Conservation (phyloP, 2,113 vertebrate species). For the Penelope pileata region DNA sequence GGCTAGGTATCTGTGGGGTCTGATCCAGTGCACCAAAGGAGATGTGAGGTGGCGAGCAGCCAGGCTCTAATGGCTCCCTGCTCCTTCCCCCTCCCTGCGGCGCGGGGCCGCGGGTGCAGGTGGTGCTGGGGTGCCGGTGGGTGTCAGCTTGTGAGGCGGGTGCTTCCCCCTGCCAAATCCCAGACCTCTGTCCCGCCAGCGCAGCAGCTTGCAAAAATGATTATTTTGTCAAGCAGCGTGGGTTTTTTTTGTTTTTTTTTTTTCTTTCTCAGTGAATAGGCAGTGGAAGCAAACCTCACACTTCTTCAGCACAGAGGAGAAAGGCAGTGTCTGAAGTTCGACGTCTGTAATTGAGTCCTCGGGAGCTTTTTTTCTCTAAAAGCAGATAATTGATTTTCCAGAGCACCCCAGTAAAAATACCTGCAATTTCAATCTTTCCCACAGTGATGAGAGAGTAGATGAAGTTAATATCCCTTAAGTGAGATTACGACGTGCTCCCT, state of each 20-base stretch:
- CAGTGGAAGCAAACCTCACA: not conserved
- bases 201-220: conserved; percentile 75
- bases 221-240: conserved; percentile 67
- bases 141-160: conserved; percentile 66
- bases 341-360: not conserved
- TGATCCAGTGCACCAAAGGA: conserved; percentile 76
- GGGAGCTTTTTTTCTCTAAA: not conserved
- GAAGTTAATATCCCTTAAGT: not conserved
- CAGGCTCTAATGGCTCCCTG: conserved; percentile 78
- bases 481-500: not conserved
- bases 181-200: conserved; percentile 56
- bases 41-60: conserved; percentile 80
- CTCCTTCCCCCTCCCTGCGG: conserved; percentile 61
- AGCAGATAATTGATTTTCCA: not conserved
- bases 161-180: conserved; percentile 65
- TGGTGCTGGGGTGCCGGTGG: conserved; percentile 54
- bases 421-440: not conserved
- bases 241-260: conserved; percentile 29
- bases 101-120: conserved; percentile 76
- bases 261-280: not conserved
- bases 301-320: not conserved
- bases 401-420: not conserved
- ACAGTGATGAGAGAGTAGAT: not conserved
- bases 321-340: not conserved
- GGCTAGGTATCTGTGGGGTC: conserved; percentile 65